Percentiles rank a stretch among this genome's conserved stretches.
Evolutionary conservation across 37 sponge, comb jelly and placozoan genomes (phyloP).

Genomic region (Diacarnus erythraeanus): DNA sequence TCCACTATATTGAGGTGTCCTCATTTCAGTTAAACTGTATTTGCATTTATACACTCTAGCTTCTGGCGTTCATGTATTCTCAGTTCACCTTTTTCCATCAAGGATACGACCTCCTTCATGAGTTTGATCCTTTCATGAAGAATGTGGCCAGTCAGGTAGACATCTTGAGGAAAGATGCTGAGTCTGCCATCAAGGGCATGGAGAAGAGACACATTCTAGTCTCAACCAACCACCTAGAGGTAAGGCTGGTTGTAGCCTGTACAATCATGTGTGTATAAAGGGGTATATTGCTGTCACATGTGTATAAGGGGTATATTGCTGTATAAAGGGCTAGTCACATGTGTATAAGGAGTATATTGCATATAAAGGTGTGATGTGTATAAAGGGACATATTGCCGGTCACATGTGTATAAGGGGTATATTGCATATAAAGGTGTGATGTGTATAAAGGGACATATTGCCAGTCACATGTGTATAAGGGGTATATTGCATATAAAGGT

Average conservation of each 20-base stretch:
- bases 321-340: background rate
- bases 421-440: too few relatives aligned
- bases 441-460: too few relatives aligned
- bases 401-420: background rate
- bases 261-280: background rate
- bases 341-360: background rate
- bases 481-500: too few relatives aligned
- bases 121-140: constrained; percentile 48
- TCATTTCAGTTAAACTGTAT: too few relatives aligned
- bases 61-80: constrained; percentile 56
- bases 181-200: constrained; percentile 24
- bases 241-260: background rate
- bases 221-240: constrained; percentile 44
- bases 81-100: constrained; percentile 67
- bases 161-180: constrained; percentile 28
- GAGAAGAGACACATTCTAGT: constrained; percentile 50
- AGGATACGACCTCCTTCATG: constrained; percentile 62
- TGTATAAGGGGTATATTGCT: background rate
- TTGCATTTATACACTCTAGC: too few relatives aligned
- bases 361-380: background rate
- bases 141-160: constrained; percentile 41
- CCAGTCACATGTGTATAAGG: too few relatives aligned
- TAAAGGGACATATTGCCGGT: background rate
- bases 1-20: too few relatives aligned
- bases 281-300: background rate